Evolutionary conservation across 1,140 invertebrate genomes (phyloP).

Genomic region (Dendrolimus kikuchii): DNA sequence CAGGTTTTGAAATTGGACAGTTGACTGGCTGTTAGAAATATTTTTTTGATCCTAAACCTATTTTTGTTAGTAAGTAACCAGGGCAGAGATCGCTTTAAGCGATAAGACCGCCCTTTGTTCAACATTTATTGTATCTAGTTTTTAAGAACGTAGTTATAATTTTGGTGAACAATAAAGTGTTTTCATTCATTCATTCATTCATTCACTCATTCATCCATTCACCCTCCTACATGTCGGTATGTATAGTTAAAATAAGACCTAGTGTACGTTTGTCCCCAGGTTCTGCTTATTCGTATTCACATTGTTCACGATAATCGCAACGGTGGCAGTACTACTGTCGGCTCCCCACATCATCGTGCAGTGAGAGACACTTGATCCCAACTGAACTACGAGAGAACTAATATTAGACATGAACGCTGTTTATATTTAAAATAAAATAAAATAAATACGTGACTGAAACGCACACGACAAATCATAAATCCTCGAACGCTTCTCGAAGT

Average conservation of each 20-base stretch:
- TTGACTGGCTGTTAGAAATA: too few species aligned
- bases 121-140: too few species aligned
- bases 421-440: slow-evolving; percentile 36
- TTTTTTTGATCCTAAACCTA: too few species aligned
- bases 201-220: too few species aligned
- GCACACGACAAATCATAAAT: slow-evolving; percentile 43
- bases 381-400: slow-evolving; percentile 56
- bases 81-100: too few species aligned
- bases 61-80: too few species aligned
- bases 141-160: too few species aligned
- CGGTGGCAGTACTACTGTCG: slow-evolving; percentile 92
- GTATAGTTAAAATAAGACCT: not conserved
- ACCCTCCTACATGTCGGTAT: not conserved
- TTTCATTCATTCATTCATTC: too few species aligned
- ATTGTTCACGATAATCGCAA: slow-evolving; percentile 96
- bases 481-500: not conserved
- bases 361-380: slow-evolving; percentile 68
- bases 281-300: slow-evolving; percentile 98
- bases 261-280: slow-evolving; percentile 62
- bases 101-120: too few species aligned
- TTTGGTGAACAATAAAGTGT: too few species aligned
- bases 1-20: too few species aligned
- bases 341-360: slow-evolving; percentile 97
- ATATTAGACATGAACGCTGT: slow-evolving; percentile 27
- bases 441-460: slow-evolving; percentile 52